Conservation (phyloP, 2,113 vertebrate genomes). For the Cairina moschata region DNA sequence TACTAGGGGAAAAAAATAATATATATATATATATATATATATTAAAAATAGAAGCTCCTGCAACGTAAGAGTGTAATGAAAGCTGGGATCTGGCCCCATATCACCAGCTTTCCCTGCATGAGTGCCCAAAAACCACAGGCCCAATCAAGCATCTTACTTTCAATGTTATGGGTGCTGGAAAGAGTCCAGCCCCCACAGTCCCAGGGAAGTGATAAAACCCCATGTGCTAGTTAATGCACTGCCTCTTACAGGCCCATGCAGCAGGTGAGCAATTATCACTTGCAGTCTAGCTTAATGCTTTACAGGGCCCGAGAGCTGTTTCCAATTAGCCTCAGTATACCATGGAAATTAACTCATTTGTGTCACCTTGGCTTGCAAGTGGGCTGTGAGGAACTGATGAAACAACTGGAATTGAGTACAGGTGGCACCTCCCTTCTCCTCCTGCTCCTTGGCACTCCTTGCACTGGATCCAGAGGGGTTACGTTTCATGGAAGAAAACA, state of each 20-base stretch:
- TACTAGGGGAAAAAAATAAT: background rate
- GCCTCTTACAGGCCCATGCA: conserved; percentile 50
- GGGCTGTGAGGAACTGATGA: background rate
- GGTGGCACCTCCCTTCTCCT: conserved; percentile 16
- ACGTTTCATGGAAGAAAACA: background rate
- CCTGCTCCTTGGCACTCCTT: background rate
- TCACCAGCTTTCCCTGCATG: background rate
- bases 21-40: background rate
- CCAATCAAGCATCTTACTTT: background rate
- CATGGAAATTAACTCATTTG: conserved; percentile 68
- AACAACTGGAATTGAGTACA: background rate
- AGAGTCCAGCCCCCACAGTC: background rate
- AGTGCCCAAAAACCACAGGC: background rate
- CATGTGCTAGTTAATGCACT: conserved; percentile 36
- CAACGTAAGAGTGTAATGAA: background rate
- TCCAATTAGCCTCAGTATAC: conserved; percentile 63
- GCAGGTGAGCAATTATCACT: conserved; percentile 76
- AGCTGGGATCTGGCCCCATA: background rate
- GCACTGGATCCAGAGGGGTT: background rate
- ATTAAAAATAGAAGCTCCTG: background rate
- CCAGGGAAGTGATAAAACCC: conserved; percentile 52
- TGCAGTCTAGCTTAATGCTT: conserved; percentile 46
- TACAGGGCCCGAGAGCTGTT: conserved; percentile 59
- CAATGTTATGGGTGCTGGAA: background rate
- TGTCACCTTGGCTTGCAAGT: conserved; percentile 54